Conservation (phyloP, 2,113 vertebrate species). For the Chascanopsetta lugubris region DNA sequence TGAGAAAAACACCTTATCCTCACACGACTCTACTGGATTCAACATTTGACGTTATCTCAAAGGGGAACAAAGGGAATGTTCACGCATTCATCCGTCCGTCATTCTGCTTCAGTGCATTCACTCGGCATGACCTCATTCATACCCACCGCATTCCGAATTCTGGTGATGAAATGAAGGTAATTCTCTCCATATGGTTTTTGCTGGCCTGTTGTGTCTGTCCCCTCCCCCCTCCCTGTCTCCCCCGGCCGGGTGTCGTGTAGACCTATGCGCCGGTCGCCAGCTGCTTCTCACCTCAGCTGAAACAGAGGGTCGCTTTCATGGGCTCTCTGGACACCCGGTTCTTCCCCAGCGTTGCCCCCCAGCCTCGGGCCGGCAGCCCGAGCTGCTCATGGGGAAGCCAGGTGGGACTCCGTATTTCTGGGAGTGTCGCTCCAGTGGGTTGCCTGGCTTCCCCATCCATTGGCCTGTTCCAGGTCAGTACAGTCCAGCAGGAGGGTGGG, state of each 20-base stretch:
- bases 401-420: constrained; percentile 82
- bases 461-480: constrained; percentile 83
- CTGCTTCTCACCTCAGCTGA: constrained; percentile 82
- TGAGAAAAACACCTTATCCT: too few relatives aligned
- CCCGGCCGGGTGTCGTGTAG: constrained; percentile 74
- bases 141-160: constrained; percentile 19
- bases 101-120: constrained; percentile 16
- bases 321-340: constrained; percentile 77
- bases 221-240: constrained; percentile 63
- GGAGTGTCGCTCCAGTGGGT: constrained; percentile 82
- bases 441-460: constrained; percentile 78
- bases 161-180: constrained; percentile 64
- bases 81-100: constrained; percentile 38
- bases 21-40: too few relatives aligned
- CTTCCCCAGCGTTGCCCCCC: constrained; percentile 78
- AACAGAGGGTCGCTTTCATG: constrained; percentile 81
- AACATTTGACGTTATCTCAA: too few relatives aligned
- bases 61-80: constrained; percentile 38
- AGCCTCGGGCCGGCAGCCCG: constrained; percentile 77
- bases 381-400: constrained; percentile 82
- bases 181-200: constrained; percentile 69
- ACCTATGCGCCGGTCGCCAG: constrained; percentile 81
- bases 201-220: constrained; percentile 74
- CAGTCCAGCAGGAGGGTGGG: constrained; percentile 68
- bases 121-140: constrained; percentile 19